phyloP scores from a whole-genome alignment of 2,797 vertebrate genomes.

The Hypotaenidia okinawae region DNA sequence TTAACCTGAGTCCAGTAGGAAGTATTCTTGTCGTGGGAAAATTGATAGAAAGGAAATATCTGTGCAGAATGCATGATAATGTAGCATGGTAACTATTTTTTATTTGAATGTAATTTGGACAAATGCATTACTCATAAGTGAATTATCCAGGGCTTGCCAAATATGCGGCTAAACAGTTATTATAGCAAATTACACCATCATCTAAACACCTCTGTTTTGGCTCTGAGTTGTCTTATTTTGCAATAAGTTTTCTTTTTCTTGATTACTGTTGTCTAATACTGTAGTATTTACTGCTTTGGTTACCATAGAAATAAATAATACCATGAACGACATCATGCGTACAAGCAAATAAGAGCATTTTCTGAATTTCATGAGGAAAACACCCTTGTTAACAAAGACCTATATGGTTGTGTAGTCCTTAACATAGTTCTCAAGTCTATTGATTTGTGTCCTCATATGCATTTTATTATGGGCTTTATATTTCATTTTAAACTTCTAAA shows the following conservation, averaged over 20 bases:
- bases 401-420: neutral
- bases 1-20: neutral
- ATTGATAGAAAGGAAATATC: slow-evolving; percentile 27
- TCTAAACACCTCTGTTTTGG: slow-evolving; percentile 71
- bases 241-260: neutral
- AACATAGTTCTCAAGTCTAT: slow-evolving; percentile 12
- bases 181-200: slow-evolving; percentile 61
- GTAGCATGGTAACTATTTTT: slow-evolving; percentile 13
- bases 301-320: slow-evolving; percentile 49
- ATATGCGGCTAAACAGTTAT: slow-evolving; percentile 58
- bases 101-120: slow-evolving; percentile 44
- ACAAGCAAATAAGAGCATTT: neutral
- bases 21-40: slow-evolving; percentile 10
- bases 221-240: slow-evolving; percentile 45
- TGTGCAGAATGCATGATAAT: slow-evolving; percentile 1
- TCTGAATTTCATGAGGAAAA: neutral
- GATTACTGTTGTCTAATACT: slow-evolving; percentile 20
- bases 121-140: slow-evolving; percentile 50
- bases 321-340: neutral
- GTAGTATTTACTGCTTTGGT: slow-evolving; percentile 33
- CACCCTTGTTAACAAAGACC: slow-evolving; percentile 20
- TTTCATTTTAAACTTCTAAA: slow-evolving; percentile 62
- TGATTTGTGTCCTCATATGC: slow-evolving; percentile 41
- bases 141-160: slow-evolving; percentile 47
- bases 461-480: slow-evolving; percentile 64